Conservation (phyloP, 2,797 vertebrate genomes). For the Bovichtus diacanthus region DNA sequence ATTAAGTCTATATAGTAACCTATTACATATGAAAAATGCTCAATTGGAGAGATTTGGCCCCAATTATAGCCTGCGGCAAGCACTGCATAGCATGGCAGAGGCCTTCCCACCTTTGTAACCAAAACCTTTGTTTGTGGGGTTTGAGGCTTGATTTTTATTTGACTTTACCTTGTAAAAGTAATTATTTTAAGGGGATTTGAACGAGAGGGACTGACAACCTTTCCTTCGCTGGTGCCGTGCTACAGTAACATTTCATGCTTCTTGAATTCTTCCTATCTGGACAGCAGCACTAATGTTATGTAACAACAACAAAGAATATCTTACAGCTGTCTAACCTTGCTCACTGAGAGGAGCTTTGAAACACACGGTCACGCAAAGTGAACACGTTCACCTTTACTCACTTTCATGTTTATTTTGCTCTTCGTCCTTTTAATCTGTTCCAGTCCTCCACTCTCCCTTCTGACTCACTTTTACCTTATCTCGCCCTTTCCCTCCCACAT, state of each 20-base stretch:
- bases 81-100: background rate
- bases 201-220: background rate
- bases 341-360: background rate
- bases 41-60: background rate
- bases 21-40: background rate
- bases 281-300: background rate
- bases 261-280: background rate
- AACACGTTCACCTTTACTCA: constrained; percentile 24
- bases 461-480: constrained; percentile 15
- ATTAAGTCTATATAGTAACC: background rate
- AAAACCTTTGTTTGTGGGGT: background rate
- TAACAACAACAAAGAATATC: background rate
- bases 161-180: background rate
- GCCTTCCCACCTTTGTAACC: too few species aligned
- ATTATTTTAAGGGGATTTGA: background rate
- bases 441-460: background rate
- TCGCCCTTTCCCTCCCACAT: background rate
- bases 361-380: background rate
- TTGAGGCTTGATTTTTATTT: background rate
- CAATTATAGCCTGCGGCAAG: background rate
- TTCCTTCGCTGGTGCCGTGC: background rate
- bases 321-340: background rate
- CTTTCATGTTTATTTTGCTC: constrained; percentile 31
- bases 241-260: background rate
- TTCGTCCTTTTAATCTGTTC: constrained; percentile 15